phyloP scores from a whole-genome alignment of 2,113 vertebrate species.

The Crotalus horridus region DNA sequence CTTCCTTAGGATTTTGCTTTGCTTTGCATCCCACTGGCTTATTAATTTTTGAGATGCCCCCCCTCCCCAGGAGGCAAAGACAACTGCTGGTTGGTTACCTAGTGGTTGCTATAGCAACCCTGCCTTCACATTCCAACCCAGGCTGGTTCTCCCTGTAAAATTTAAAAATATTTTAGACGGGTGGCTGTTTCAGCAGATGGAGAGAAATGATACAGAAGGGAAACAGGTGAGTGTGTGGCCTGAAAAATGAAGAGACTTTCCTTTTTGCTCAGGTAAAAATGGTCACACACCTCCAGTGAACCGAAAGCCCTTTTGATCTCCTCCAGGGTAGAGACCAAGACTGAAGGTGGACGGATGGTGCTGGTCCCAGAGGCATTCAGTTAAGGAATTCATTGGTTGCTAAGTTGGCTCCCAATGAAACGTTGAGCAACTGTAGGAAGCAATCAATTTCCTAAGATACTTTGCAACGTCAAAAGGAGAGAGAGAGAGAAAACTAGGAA shows the following conservation, averaged over 20 bases:
- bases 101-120: conserved; percentile 35
- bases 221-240: too few relatives aligned
- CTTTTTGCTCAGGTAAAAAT: not conserved
- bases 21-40: not conserved
- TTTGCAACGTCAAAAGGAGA: too few relatives aligned
- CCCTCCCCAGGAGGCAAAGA: not conserved
- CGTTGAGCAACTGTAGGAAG: not conserved
- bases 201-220: not conserved
- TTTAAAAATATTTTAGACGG: conserved; percentile 7
- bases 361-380: not conserved
- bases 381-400: not conserved
- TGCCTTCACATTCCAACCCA: conserved; percentile 27
- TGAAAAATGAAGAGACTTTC: not conserved
- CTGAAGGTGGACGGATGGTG: not conserved
- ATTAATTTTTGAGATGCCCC: not conserved
- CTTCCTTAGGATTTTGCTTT: not conserved
- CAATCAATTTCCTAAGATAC: not conserved
- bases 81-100: not conserved
- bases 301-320: not conserved
- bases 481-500: not conserved
- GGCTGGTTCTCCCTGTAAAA: conserved; percentile 3
- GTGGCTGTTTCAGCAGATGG: not conserved
- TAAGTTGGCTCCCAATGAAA: not conserved
- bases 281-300: not conserved
- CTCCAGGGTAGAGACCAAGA: not conserved